phyloP scores from a whole-genome alignment of 2,888 invertebrate species.

The Parasteatoda lunata region DNA sequence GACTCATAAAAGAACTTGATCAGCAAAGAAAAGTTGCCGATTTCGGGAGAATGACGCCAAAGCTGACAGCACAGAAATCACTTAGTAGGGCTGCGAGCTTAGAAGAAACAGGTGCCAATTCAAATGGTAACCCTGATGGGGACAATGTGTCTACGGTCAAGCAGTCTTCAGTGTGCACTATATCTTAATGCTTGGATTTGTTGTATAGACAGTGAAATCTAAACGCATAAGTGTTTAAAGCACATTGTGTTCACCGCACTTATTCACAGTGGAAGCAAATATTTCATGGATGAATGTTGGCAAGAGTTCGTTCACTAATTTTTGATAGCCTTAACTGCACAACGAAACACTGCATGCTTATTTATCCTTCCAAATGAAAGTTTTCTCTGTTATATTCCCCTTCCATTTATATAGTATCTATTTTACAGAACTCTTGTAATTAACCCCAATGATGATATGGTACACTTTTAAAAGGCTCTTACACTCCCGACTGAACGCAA shows the following conservation, averaged over 20 bases:
- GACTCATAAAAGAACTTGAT: constrained; percentile 38
- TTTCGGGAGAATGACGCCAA: constrained; percentile 33
- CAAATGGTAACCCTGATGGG: constrained; percentile 41
- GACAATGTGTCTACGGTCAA: constrained; percentile 34
- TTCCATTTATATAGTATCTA: too few relatives aligned
- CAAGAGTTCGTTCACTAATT: background rate
- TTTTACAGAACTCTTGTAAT: too few relatives aligned
- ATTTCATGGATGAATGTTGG: constrained; percentile 8
- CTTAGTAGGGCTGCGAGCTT: constrained; percentile 60
- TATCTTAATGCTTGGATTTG: constrained; percentile 50
- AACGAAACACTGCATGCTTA: too few relatives aligned
- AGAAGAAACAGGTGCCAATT: constrained; percentile 53
- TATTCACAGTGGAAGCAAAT: constrained; percentile 28
- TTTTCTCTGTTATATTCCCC: too few relatives aligned
- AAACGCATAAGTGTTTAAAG: background rate
- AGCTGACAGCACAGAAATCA: constrained; percentile 50
- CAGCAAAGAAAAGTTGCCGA: constrained; percentile 44
- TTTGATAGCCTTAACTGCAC: too few relatives aligned
- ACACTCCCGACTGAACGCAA: too few relatives aligned
- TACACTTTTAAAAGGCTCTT: too few relatives aligned
- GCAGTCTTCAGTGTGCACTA: constrained; percentile 54
- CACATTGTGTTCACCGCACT: background rate
- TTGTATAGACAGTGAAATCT: background rate
- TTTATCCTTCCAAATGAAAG: too few relatives aligned
- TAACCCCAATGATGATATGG: too few relatives aligned